phyloP scores from a whole-genome alignment of 1,140 invertebrate genomes.

The Campoletis sonorensis region DNA sequence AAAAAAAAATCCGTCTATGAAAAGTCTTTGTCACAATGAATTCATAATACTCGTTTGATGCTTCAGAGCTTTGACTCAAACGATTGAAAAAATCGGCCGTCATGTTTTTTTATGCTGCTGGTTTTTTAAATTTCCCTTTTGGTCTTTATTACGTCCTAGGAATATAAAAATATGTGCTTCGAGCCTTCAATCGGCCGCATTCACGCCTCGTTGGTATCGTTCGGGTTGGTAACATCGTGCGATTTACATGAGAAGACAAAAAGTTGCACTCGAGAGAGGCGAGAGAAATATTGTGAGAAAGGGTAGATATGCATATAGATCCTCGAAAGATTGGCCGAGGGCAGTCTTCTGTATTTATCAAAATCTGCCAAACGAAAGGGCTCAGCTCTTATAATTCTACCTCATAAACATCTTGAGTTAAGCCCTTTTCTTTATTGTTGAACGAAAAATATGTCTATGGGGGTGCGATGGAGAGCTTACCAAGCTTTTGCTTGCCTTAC shows the following conservation, averaged over 20 bases:
- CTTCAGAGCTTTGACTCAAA: not conserved
- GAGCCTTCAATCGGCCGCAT: conserved; percentile 59
- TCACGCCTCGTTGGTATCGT: not conserved
- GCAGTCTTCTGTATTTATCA: not conserved
- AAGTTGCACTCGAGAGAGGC: conserved; percentile 59
- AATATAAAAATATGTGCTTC: conserved; percentile 63
- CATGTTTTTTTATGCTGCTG: not conserved
- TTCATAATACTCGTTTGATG: conserved; percentile 28
- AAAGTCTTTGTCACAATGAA: not conserved
- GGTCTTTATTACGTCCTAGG: conserved; percentile 36
- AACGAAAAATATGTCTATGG: not conserved
- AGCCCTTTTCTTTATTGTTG: not conserved
- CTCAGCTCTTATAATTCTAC: not conserved
- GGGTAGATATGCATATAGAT: not conserved
- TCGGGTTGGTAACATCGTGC: conserved; percentile 31
- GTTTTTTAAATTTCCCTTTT: not conserved
- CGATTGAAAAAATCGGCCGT: conserved; percentile 3
- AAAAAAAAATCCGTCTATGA: not conserved
- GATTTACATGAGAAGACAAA: conserved; percentile 69
- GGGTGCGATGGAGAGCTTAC: not conserved
- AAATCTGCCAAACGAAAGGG: not conserved
- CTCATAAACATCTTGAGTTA: not conserved
- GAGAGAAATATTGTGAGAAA: conserved; percentile 34
- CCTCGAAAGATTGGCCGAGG: not conserved
- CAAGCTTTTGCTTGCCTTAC: conserved; percentile 13